Evolutionary conservation across 2,888 invertebrate genomes (phyloP), one percentile per base, ranked within the genome.

Genomic region (Malachius bipustulatus): DNA sequence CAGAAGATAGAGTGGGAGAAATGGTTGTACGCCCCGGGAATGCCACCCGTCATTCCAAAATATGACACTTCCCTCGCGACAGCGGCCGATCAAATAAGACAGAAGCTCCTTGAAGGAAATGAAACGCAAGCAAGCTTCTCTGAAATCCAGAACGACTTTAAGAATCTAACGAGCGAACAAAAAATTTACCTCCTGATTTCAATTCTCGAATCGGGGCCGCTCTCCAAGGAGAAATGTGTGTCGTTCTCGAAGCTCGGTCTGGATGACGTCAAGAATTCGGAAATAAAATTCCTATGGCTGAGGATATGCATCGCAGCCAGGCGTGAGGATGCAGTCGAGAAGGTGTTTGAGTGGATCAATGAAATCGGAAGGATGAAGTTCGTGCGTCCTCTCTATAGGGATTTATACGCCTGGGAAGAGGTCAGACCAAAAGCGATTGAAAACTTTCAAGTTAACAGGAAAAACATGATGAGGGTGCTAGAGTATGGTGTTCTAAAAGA

Each of bases 311-410:
- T 91, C n/a, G 77, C 73, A 54, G 77, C 80, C 8, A 70, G 69
- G 36, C 80, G 87, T 69, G 62, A 70, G 14, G 65, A 70, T 0
- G 75, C 75, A 50, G 63, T 93, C 19, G 63, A 69, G 2, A 68
- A 72, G 10, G 79, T 80, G 1, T 65, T 93, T 36, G 58, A 72
- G 12, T 91, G 93, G 66, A 75, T 88, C 4, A 85, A 82, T 46
- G 71, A 73, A 11, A 79, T 85, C 54, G 93, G 93, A 19, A 73
- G 94, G 35, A 85, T 93, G 84, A 94, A 94, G 60, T 94, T 77
- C 63, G 80, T 85, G 2, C 70, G 88, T 16, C 90, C 93, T 2
- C 67, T 94, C 31, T 93, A 89, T 62, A 75, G 84, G 41, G 88
- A 87, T 54, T 65, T 91, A 38, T 83, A 78, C 47, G 69, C 65